These are phyloP conservation scores for Pipistrellus kuhlii DNA, from an alignment of 2,797 vertebrate species.

Conservation along the genomic window DNA sequence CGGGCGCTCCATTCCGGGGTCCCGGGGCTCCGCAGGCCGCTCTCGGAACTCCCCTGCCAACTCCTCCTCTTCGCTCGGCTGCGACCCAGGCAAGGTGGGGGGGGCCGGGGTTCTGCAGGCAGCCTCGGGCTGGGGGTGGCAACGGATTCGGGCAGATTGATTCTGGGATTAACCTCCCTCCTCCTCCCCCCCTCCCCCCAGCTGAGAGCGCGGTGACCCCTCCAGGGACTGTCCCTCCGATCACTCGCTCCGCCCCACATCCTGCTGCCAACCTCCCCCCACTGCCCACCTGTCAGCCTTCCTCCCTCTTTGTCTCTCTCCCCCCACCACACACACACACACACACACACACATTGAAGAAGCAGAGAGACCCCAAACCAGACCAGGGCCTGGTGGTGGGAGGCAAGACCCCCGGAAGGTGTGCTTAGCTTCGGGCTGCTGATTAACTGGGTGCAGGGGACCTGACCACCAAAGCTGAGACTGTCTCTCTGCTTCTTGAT, in stretches of 20 bases:
- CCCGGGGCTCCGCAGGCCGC: not conserved
- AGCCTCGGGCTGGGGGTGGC: not conserved
- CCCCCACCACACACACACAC: not conserved
- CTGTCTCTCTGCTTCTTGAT: not conserved
- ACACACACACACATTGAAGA: not conserved
- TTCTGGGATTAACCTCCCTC: too few relatives aligned
- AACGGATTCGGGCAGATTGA: not conserved
- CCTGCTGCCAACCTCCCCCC: not conserved
- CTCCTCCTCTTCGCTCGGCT: rapidly evolving
- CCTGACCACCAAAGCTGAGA: not conserved
- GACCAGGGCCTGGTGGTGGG: not conserved
- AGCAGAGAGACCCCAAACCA: not conserved
- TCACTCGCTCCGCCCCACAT: not conserved
- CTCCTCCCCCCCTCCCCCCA: too few relatives aligned
- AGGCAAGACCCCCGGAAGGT: not conserved
- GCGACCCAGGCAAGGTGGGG: rapidly evolving
- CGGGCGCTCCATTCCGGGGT: not conserved
- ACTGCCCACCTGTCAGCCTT: not conserved
- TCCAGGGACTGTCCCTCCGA: not conserved
- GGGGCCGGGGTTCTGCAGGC: not conserved
- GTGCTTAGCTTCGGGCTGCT: not conserved
- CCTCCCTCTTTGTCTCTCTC: not conserved
- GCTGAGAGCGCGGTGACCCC: not conserved
- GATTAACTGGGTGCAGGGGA: not conserved
- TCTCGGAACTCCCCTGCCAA: not conserved